Percentiles rank a stretch among this genome's conserved stretches.
These are phyloP conservation scores for Leptopilina syphax DNA, from an alignment of 2,888 invertebrate species.

Conservation along the genomic window DNA sequence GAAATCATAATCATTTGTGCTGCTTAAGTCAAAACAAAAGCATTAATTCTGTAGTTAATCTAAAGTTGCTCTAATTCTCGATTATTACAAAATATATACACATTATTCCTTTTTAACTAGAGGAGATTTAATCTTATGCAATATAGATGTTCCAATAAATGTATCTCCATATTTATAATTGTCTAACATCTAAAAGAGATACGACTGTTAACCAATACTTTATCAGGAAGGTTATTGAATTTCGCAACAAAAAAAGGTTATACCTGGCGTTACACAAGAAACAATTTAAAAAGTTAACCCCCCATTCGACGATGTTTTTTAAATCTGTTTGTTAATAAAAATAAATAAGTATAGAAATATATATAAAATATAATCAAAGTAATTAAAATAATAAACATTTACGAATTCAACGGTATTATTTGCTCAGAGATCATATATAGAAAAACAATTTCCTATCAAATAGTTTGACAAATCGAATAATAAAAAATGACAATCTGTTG, in stretches of 20 bases:
- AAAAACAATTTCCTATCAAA: too few species aligned
- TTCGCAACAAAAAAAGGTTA: not conserved
- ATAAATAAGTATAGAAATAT: too few species aligned
- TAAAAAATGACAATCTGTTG: too few species aligned
- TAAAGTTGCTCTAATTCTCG: not conserved
- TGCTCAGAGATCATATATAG: too few species aligned
- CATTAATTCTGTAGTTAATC: not conserved
- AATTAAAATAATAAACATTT: too few species aligned
- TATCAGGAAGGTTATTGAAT: not conserved
- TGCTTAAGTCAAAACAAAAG: not conserved
- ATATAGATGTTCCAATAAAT: not conserved
- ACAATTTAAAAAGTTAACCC: not conserved
- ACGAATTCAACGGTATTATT: too few species aligned
- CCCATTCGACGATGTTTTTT: too few species aligned
- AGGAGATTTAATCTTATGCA: not conserved
- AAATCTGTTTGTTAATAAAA: too few species aligned
- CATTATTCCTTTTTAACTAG: not conserved
- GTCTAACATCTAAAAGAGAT: not conserved
- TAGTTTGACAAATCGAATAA: too few species aligned
- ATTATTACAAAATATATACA: not conserved
- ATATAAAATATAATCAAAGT: too few species aligned
- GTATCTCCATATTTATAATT: not conserved
- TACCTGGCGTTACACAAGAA: not conserved
- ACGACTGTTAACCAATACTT: not conserved
- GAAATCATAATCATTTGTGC: not conserved